Evolutionary conservation across 1,140 invertebrate species (phyloP), one percentile per base, ranked within the genome.

Genomic region (Drosophila parabipectinata): DNA sequence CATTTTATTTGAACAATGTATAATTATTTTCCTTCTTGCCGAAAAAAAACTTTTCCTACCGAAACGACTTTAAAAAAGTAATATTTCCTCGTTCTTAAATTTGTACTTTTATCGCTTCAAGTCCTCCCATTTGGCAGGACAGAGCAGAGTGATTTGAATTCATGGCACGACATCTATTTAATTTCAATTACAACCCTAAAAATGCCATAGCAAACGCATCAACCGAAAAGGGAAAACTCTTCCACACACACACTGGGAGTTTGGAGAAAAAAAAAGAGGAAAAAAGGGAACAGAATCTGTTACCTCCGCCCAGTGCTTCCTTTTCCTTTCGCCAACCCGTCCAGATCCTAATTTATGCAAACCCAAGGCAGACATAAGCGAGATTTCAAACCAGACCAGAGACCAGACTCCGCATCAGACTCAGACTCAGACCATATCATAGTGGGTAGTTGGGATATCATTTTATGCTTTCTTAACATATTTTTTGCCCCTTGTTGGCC

Each of bases 401-500:
- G 34, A 51, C 18, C 59, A 50, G 52, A 41, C 45, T n/a, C 57
- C 26, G 26, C 26, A 28, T 28, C 26, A 28, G 26, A 6, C 26
- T 28, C 7, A 32, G 34, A 18, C 30, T 34, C 66, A 53, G 50
- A 54, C 57, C 56, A 41, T 50, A 52, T 41, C 61, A 54, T 60
- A 60, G 72, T 76, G 62, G 73, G 73, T 76, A 76, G 72, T 76
- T 76, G 69, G 82, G 81, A 82, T 85, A 88, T 87, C 77, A 82
- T 79, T 87, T 87, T 88, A 88, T 87, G 82, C 79, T 88, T 87
- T 87, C 83, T 87, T 87, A 87, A 79, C 83, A 87, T 87, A 87
- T 87, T 87, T 85, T 83, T 82, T 72, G 60, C 47, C 32, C 34
- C 34, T 45, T 60, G 52, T 56, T 74, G 32, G 21, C 41, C 28